Percentiles rank a stretch among this genome's conserved stretches.
These are phyloP conservation scores for Chaetophractus vellerosus DNA, from an alignment of 2,797 vertebrate species.

Conservation along the genomic window DNA sequence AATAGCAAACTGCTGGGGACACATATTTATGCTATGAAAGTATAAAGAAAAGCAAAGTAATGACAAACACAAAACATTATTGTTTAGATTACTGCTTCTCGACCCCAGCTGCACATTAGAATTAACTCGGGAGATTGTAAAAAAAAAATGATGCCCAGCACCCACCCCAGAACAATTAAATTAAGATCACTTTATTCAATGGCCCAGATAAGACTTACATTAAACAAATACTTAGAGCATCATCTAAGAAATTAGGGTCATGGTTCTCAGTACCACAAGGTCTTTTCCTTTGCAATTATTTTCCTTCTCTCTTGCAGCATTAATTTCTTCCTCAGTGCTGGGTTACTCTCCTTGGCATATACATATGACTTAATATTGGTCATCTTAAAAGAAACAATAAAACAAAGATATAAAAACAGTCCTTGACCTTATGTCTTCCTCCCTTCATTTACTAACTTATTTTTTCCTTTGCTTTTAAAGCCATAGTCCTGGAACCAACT, in stretches of 20 bases:
- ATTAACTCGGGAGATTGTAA: constrained; percentile 68
- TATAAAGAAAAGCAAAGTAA: not conserved
- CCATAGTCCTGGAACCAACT: not conserved
- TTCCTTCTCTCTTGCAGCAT: not conserved
- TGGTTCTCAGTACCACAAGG: constrained; percentile 63
- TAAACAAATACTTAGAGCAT: constrained; percentile 70
- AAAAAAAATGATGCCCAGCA: constrained; percentile 40
- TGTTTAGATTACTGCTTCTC: constrained; percentile 48
- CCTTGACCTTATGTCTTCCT: constrained; percentile 9
- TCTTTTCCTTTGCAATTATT: constrained; percentile 68
- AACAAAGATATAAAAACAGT: constrained; percentile 19
- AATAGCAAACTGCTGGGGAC: not conserved
- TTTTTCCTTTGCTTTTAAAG: constrained; percentile 44
- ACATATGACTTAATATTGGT: constrained; percentile 32
- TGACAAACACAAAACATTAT: not conserved
- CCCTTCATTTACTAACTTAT: not conserved
- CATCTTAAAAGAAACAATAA: constrained; percentile 60
- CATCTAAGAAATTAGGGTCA: constrained; percentile 74
- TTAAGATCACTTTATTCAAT: constrained; percentile 64
- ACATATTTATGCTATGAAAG: not conserved
- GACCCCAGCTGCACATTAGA: constrained; percentile 40
- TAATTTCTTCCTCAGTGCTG: constrained; percentile 49
- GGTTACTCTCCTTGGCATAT: constrained; percentile 29
- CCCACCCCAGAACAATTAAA: constrained; percentile 69
- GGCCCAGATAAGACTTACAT: constrained; percentile 70